Evolutionary conservation across 1,140 invertebrate species (phyloP), one percentile per base, ranked within the genome.

Genomic region (Hypsibius dujardini): DNA sequence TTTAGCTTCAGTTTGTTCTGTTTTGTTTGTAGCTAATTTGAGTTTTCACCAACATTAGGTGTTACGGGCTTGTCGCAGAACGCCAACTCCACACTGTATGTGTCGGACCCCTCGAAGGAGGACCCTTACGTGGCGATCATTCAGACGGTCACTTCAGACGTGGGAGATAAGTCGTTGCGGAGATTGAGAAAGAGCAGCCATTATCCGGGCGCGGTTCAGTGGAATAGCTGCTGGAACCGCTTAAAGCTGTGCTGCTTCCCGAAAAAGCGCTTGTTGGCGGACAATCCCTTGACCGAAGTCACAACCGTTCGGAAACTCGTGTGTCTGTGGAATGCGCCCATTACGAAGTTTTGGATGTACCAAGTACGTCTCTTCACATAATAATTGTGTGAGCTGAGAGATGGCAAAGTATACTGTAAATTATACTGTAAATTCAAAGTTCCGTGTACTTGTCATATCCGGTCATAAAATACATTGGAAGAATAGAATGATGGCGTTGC

Each of bases 331-430:
- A 77, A 72, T 60, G 78, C 79, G 47, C 79, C 79, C 1, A 76
- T 79, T 42, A 79, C 78, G 15, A 79, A 79, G 73, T 80, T 79
- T 71, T 80, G 78, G 78, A 72, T 76, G 3, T 77, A 77, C 47
- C 78, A 79, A 74, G 76, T 79, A 67, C 3, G 62, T 67, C 42
- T 67, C 45, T 15, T 72, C 71, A 2, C 46, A 46, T 28, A 28
- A 3, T 47, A 2, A 50, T 70, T 70, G 12, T 28, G n/a, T 47
- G 12, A 70, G 50, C n/a, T 46, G 47, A 28, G 28, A 70, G n/a
- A 12, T 46, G 40, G 70, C 46, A 3, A n/a, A 56, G 40, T 59
- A 28, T 28, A 28, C 28, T 28, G 28, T 28, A 28, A 28, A 28
- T 28, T 28, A 28, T 28, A 28, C 28, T 28, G 28, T 28, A 28